Base-by-base conservation (phyloP, 2,113 vertebrate species). In the Oreochromis aureus region DNA sequence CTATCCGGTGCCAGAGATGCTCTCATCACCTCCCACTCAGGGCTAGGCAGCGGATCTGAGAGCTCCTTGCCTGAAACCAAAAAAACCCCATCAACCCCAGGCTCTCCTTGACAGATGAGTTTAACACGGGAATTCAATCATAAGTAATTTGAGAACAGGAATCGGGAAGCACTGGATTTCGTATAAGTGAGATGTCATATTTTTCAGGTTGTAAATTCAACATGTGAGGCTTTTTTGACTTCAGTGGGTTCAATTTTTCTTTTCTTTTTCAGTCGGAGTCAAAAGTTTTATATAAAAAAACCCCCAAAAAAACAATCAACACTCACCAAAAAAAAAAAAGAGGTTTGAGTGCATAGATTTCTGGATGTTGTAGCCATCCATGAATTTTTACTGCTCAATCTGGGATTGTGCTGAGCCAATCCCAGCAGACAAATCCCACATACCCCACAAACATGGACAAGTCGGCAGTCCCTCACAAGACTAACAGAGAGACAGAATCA, bases 1-100 rank as follows among this genome's bases (percentile, higher is more conserved):
- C 69, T n/a, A 30, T 32, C 15, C 1, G 6, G n/a, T 87, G 44
- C 86, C 86, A 80, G 66, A 58, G 66, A 53, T 16, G 61, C 59
- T 78, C 84, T 89, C 81, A 78, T 32, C 73, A 78, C 46, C 73
- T 78, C 46, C 73, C 73, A 78, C 46, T 78, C 73, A 78, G 0
- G 73, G 6, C 46, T 19, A 48, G 27, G 71, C 71, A 78, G 44
- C 4, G 3, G 51, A 51, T 32, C 71, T 12, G 73, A 53, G 71
- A 78, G 12, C 46, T 32, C 73, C 46, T 13, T 27, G 12, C 16
- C 46, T 53, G 73, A 53, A 27, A 53, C 73, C 27, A 32, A 78
- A 51, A 51, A 51, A 51, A 32, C 32, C 73, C 46, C 13, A n/a
- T 51, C 46, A 53, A 32, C 73, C 18, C 63, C 34, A 13, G 19